Percentiles rank a stretch among this genome's conserved stretches.
phyloP scores from a whole-genome alignment of 2,888 invertebrate species.

The Taenaris catops region DNA sequence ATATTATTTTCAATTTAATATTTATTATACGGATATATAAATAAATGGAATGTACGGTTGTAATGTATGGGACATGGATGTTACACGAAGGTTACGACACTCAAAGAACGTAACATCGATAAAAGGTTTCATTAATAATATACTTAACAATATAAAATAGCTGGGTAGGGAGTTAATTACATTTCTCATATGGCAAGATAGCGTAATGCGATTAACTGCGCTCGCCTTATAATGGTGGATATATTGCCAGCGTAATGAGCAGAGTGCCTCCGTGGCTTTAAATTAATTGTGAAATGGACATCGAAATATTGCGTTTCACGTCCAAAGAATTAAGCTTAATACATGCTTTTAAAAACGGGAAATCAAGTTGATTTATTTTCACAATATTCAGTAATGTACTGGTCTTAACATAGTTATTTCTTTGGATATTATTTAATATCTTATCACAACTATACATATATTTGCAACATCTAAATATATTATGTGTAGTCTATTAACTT shows the following conservation, averaged over 20 bases:
- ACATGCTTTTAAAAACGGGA: constrained; percentile 3
- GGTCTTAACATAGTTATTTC: too few relatives aligned
- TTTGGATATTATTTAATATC: neutral
- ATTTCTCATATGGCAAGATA: constrained; percentile 20
- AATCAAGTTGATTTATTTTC: constrained; percentile 7
- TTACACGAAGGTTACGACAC: too few relatives aligned
- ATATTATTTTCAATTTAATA: too few relatives aligned
- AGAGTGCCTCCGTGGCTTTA: constrained; percentile 19
- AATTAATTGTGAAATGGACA: constrained; percentile 21
- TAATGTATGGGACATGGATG: too few relatives aligned
- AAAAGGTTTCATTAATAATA: too few relatives aligned
- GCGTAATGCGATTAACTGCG: constrained; percentile 20
- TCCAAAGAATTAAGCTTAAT: constrained; percentile 7
- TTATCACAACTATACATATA: too few relatives aligned
- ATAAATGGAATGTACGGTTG: too few relatives aligned
- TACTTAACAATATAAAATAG: constrained; percentile 13
- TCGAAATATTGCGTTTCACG: constrained; percentile 12
- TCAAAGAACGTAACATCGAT: too few relatives aligned
- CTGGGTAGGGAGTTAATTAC: constrained; percentile 20
- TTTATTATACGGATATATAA: too few relatives aligned
- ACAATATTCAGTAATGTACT: neutral
- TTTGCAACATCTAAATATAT: too few relatives aligned
- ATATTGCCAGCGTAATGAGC: constrained; percentile 22
- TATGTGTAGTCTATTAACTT: too few relatives aligned
- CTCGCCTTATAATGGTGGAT: constrained; percentile 19